phyloP scores from a whole-genome alignment of 1,140 invertebrate genomes.

The Ostrea edulis region DNA sequence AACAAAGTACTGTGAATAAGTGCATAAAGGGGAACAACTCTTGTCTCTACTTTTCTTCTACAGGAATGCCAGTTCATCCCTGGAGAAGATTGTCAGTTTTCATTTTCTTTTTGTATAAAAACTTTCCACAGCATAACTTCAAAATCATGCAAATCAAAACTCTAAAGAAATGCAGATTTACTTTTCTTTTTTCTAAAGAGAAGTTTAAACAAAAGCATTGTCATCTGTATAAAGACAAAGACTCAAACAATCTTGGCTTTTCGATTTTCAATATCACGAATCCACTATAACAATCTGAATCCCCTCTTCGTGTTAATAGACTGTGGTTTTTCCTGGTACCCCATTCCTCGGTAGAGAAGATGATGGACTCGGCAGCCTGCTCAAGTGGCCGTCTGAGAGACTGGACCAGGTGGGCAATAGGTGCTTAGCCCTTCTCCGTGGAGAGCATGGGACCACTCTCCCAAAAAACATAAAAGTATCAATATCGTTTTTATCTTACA shows the following conservation, averaged over 20 bases:
- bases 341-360: constrained; percentile 7
- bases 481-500: constrained; percentile 29
- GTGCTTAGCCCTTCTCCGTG: background rate
- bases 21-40: constrained; percentile 24
- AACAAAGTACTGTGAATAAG: background rate
- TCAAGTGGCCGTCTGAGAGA: background rate
- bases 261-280: constrained; percentile 30
- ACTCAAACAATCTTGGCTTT: constrained; percentile 1
- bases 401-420: constrained; percentile 3
- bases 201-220: background rate
- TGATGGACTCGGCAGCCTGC: background rate
- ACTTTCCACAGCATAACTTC: background rate
- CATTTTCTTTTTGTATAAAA: background rate
- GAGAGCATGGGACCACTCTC: background rate
- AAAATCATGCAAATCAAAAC: background rate
- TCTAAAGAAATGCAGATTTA: no score
- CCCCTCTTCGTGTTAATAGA: constrained; percentile 9
- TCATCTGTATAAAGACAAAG: background rate
- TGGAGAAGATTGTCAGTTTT: no score
- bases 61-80: no score
- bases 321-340: background rate
- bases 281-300: constrained; percentile 5
- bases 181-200: background rate
- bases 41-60: background rate
- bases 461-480: constrained; percentile 39